Evolutionary conservation across 2,113 vertebrate genomes (phyloP).

Genomic region (human): DNA sequence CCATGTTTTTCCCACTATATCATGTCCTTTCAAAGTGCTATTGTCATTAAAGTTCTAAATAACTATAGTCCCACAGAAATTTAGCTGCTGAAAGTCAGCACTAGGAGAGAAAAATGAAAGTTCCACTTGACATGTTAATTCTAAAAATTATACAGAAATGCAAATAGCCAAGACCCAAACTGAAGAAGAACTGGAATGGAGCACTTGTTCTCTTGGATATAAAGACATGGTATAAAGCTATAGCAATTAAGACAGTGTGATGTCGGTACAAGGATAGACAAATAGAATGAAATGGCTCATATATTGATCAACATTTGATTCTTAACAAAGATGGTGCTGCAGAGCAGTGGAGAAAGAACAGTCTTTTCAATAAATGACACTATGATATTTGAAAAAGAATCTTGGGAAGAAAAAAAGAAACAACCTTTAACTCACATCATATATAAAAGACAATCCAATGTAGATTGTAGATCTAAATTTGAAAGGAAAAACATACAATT

Average conservation of each 20-base stretch:
- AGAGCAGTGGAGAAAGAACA: neutral
- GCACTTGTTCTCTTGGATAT: neutral
- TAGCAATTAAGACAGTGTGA: neutral
- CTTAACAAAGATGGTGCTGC: neutral
- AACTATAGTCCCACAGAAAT: neutral
- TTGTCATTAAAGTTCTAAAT: neutral
- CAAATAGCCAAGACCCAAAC: neutral
- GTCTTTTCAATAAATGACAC: neutral
- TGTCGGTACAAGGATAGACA: neutral
- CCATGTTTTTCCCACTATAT: neutral
- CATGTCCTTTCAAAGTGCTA: neutral
- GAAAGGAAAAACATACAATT: neutral
- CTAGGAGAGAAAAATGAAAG: slow-evolving; percentile 11
- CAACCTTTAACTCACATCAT: neutral
- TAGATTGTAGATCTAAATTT: neutral
- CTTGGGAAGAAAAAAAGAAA: neutral
- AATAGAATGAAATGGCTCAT: neutral
- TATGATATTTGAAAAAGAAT: neutral
- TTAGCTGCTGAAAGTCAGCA: neutral
- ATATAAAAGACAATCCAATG: neutral
- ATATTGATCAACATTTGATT: neutral
- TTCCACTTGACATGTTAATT: neutral
- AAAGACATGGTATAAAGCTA: neutral
- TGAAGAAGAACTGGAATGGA: neutral
- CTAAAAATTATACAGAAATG: neutral